A percentile compares a stretch with the other conserved stretches of the same genome.
Conservation (phyloP, 2,797 vertebrate genomes). For the Catharus ustulatus region DNA sequence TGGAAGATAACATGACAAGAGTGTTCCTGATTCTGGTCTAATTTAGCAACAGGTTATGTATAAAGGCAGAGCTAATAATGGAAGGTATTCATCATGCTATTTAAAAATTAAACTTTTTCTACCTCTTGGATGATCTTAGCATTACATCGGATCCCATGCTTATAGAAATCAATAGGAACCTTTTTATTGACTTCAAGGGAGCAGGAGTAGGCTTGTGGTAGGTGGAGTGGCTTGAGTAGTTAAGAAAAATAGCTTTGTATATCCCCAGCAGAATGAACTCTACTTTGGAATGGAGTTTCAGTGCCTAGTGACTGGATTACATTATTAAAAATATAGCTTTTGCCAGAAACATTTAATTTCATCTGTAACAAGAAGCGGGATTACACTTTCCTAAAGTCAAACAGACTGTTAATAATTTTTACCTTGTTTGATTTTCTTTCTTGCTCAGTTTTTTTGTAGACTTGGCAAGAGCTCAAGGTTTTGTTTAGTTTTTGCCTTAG, state of each 20-base stretch:
- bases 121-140: neutral
- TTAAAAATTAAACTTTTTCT: neutral
- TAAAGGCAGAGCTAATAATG: neutral
- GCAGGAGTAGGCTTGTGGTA: neutral
- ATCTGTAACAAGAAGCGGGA: neutral
- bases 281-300: neutral
- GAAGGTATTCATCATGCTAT: neutral
- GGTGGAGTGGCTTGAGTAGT: neutral
- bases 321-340: neutral
- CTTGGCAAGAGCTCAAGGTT: neutral
- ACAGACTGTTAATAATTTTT: neutral
- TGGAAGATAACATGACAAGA: neutral
- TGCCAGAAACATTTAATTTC: neutral
- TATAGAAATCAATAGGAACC: constrained; percentile 20
- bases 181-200: neutral
- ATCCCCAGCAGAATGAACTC: neutral
- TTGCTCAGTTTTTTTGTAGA: neutral
- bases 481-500: neutral
- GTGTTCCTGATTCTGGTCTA: neutral
- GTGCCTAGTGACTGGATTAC: neutral
- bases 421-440: neutral
- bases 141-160: neutral
- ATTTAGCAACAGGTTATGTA: neutral
- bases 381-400: neutral
- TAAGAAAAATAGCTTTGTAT: neutral